Percentiles rank a stretch among this genome's conserved stretches.
phyloP scores from a whole-genome alignment of 2,888 invertebrate genomes.

The Lysandra coridon region DNA sequence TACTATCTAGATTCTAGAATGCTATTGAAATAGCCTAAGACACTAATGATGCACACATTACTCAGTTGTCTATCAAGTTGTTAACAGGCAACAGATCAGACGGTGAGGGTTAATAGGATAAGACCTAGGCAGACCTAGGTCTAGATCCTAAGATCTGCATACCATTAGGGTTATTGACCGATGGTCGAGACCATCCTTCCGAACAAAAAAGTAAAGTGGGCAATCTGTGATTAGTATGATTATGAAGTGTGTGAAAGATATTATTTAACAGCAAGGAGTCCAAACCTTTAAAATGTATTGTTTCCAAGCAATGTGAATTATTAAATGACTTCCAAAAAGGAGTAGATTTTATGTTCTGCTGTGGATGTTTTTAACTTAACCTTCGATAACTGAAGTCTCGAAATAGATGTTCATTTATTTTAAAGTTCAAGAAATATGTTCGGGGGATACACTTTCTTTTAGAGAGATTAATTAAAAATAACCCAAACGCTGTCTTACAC shows the following conservation, averaged over 20 bases:
- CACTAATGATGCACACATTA: conserved; percentile 23
- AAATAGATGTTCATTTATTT: not conserved
- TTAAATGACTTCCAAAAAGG: no score
- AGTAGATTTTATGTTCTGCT: no score
- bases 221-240: not conserved
- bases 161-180: conserved; percentile 53
- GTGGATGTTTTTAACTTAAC: not conserved
- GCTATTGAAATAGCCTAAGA: conserved; percentile 1
- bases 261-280: no score
- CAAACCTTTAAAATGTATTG: no score
- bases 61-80: conserved; percentile 18
- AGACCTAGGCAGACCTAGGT: conserved; percentile 44
- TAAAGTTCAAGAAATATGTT: not conserved
- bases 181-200: conserved; percentile 37
- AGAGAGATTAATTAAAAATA: not conserved
- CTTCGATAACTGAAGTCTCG: not conserved
- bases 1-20: not conserved
- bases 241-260: no score
- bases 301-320: no score
- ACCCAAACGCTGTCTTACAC: not conserved
- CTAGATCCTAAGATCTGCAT: conserved; percentile 47
- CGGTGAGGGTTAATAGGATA: conserved; percentile 58
- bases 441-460: not conserved
- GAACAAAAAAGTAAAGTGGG: not conserved
- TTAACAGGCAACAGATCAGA: conserved; percentile 47